These are phyloP conservation scores for Platypus cylindrus DNA, from an alignment of 2,888 invertebrate species.

Conservation along the genomic window DNA sequence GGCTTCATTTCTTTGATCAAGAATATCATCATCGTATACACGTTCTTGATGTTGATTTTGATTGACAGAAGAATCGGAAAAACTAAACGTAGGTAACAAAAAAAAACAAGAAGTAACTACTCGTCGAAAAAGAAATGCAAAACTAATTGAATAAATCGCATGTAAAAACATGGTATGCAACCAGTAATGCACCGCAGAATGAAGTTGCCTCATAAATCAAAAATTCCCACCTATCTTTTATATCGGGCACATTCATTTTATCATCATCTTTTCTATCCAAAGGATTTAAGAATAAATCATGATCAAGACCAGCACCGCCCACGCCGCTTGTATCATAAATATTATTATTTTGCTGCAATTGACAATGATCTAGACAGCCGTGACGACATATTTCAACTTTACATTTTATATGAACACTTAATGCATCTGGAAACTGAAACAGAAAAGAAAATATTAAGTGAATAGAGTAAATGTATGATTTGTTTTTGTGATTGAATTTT, in stretches of 20 bases:
- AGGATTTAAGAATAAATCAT: conserved; percentile 34
- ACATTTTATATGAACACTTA: conserved; percentile 86
- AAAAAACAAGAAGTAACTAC: too few species aligned
- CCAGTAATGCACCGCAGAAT: too few species aligned
- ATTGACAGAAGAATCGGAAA: too few species aligned
- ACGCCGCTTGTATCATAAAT: conserved; percentile 23
- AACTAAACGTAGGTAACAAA: too few species aligned
- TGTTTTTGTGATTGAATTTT: too few species aligned
- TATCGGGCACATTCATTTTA: conserved; percentile 19
- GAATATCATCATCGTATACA: conserved; percentile 48
- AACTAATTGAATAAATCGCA: too few species aligned
- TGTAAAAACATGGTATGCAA: too few species aligned
- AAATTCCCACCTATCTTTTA: conserved; percentile 14
- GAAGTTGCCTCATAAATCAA: too few species aligned
- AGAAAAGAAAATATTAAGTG: too few species aligned
- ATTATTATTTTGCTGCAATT: conserved; percentile 52
- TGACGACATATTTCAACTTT: conserved; percentile 84
- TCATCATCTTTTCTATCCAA: conserved; percentile 43
- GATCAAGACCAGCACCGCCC: conserved; percentile 23
- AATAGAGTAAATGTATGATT: too few species aligned
- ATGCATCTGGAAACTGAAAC: conserved; percentile 66
- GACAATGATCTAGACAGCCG: conserved; percentile 85
- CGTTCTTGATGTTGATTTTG: conserved; percentile 20
- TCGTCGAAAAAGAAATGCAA: too few species aligned
- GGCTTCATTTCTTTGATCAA: conserved; percentile 43